Conservation (phyloP, 2,113 vertebrate genomes). For the Nannospalax galili region DNA sequence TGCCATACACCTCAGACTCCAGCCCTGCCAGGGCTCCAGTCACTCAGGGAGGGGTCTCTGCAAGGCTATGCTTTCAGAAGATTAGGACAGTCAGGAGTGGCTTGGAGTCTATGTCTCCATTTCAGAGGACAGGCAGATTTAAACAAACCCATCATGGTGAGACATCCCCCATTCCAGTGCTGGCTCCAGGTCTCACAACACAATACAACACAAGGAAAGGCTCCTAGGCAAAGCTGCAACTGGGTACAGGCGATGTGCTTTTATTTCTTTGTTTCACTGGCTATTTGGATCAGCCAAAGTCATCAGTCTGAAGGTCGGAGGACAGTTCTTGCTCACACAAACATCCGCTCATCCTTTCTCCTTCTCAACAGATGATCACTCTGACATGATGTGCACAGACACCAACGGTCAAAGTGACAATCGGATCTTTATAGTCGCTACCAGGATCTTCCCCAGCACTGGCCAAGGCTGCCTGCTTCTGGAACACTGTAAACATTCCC, state of each 20-base stretch:
- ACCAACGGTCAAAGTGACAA: slow-evolving; percentile 60
- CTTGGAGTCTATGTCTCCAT: background rate
- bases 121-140: background rate
- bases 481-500: background rate
- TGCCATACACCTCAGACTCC: background rate
- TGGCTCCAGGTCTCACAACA: background rate
- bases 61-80: background rate
- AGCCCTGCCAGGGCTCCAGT: background rate
- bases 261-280: background rate
- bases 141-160: background rate
- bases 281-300: background rate
- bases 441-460: background rate
- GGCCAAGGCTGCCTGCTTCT: background rate
- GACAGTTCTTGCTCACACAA: background rate
- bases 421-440: background rate
- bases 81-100: background rate
- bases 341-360: background rate
- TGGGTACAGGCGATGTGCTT: background rate
- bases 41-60: background rate
- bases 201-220: background rate
- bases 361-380: background rate
- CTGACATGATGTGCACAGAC: slow-evolving; percentile 19
- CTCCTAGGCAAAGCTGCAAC: background rate
- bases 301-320: background rate
- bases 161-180: no score